Conservation (phyloP, 2,113 vertebrate species). For the Hydrolagus affinis region DNA sequence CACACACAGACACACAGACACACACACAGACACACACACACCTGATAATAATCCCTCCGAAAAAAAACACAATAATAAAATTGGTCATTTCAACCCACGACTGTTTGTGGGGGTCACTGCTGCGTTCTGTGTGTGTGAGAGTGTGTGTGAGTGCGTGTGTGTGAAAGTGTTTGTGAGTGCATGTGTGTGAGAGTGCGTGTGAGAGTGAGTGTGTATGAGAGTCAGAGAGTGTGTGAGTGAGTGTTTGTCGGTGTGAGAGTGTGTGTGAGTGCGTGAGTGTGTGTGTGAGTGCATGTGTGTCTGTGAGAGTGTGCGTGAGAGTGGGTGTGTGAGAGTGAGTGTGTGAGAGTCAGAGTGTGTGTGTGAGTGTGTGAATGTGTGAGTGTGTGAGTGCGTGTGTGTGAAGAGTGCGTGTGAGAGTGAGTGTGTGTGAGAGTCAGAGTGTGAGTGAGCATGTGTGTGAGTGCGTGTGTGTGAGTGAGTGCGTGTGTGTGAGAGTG, state of each 20-base stretch:
- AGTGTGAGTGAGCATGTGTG: not conserved
- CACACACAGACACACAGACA: too few species aligned
- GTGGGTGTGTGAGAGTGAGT: not conserved
- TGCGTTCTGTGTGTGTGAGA: not conserved
- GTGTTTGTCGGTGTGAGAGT: not conserved
- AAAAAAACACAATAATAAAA: too few species aligned
- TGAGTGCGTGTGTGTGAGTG: not conserved
- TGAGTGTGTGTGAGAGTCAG: not conserved
- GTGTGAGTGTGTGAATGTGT: not conserved
- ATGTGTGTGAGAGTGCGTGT: not conserved
- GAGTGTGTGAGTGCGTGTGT: too few species aligned
- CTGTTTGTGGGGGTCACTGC: not conserved
- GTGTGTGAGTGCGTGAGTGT: not conserved
- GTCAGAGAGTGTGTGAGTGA: not conserved
- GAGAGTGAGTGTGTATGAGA: not conserved
- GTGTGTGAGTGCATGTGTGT: not conserved
- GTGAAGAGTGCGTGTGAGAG: not conserved
- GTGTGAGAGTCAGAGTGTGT: not conserved
- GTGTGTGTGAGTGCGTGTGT: not conserved
- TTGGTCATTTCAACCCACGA: too few species aligned
- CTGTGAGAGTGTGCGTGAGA: not conserved
- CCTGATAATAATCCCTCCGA: too few species aligned
- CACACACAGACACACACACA: too few species aligned
- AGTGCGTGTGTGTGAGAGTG: not conserved
- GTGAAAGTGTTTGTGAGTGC: not conserved